Evolutionary conservation across 2,888 invertebrate species (phyloP), one percentile per base, ranked within the genome.

Genomic region (Adineta ricciae): DNA sequence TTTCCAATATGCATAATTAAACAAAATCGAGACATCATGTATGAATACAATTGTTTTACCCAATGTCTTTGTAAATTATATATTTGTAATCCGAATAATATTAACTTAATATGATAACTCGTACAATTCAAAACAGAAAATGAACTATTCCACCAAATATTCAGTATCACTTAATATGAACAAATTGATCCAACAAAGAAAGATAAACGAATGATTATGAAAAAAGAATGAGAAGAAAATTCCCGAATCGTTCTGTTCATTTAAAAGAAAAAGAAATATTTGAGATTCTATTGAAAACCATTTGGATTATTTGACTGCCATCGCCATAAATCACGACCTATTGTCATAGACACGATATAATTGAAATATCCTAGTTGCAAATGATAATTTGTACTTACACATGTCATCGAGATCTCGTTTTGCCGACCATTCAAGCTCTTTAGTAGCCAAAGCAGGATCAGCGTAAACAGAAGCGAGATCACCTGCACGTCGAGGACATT

Each of bases 291-390:
- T 32, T 64, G 64, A 52, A 86, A 96, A 41, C 96, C 96, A 88
- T 94, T 93, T 0, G 96, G 96, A 90, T 96, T 97, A 92, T 93
- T 93, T 2, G 93, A 94, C 91, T 96, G 96, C 96, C 96, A 97
- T 89, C 94, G 93, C 96, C 96, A 97, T 89, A 96, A 94, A 90
- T 96, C 96, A 87, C 93, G 93, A 90, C 95, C 95, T 95, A 89
- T 36, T 27, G 16, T 32, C 91, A 89, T 86, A 41, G 89, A 86
- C 86, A 83, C 27, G 32, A 64, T 16, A 11, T 16, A 32, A 0
- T 64, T 16, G 16, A 1, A 2, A 64, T 3, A 32, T 16, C 19
- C 19, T 19, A 7, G 11, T 50, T 16, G 14, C 14, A 50, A 16
- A 64, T 5, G 32, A 52, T 21, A 16, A 2, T 0, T 84, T 56